These are phyloP conservation scores for Microplitis deprimator DNA, from an alignment of 2,888 invertebrate genomes.

Conservation along the genomic window DNA sequence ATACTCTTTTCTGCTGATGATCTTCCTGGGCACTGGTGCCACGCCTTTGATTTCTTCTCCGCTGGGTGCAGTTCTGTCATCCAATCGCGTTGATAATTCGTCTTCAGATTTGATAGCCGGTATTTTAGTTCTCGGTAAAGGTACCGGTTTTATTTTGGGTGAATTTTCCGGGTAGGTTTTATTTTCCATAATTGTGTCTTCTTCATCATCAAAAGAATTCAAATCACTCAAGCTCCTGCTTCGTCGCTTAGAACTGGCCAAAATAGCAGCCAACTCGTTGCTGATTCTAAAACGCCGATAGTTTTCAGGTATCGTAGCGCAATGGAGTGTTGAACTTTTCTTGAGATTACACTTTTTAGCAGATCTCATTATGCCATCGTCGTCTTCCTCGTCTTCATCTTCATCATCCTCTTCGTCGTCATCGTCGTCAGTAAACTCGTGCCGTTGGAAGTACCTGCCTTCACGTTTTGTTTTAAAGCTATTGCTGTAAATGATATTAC, in stretches of 20 bases:
- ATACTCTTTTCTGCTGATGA: slow-evolving; percentile 32
- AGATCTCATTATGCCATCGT: slow-evolving; percentile 12
- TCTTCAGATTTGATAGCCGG: slow-evolving; percentile 22
- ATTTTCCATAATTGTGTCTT: not conserved
- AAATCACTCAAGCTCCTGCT: slow-evolving; percentile 60
- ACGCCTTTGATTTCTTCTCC: not conserved
- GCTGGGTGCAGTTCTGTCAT: not conserved
- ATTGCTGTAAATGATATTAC: slow-evolving; percentile 48
- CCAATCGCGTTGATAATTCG: not conserved
- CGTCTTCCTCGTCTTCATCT: slow-evolving; percentile 34
- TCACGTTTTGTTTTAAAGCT: slow-evolving; percentile 53
- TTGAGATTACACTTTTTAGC: slow-evolving; percentile 40
- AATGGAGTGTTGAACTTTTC: slow-evolving; percentile 51
- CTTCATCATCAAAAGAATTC: slow-evolving; percentile 50
- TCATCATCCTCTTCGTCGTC: slow-evolving; percentile 21
- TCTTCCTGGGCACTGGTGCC: slow-evolving; percentile 40
- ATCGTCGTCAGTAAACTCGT: slow-evolving; percentile 21
- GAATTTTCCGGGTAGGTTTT: not conserved
- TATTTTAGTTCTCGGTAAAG: slow-evolving; percentile 54
- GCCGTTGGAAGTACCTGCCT: slow-evolving; percentile 38
- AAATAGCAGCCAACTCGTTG: slow-evolving; percentile 21
- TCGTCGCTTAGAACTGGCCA: slow-evolving; percentile 50
- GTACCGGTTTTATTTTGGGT: slow-evolving; percentile 48
- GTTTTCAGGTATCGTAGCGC: slow-evolving; percentile 49
- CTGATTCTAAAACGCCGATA: slow-evolving; percentile 46